These are phyloP conservation scores for Hemiscyllium ocellatum DNA, from an alignment of 2,113 vertebrate genomes.

Conservation along the genomic window DNA sequence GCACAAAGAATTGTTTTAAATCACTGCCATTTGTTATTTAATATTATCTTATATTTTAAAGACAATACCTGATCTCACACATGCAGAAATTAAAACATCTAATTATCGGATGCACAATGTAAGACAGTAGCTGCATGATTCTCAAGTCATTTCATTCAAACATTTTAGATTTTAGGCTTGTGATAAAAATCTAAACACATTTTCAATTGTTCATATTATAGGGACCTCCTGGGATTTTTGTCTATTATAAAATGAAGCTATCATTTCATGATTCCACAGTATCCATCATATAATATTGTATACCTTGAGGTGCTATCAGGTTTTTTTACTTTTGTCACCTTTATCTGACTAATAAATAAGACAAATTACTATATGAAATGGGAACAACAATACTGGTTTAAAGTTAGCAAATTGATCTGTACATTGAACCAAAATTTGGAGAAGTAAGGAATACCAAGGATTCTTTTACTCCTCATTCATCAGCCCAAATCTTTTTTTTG, in stretches of 20 bases:
- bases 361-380: not conserved
- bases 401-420: not conserved
- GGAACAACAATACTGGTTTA: not conserved
- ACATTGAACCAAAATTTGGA: not conserved
- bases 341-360: not conserved
- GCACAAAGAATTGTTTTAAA: slow-evolving; percentile 18
- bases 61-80: not conserved
- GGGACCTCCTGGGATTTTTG: slow-evolving; percentile 25
- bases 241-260: not conserved
- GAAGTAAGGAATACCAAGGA: not conserved
- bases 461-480: not conserved
- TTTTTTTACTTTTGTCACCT: not conserved
- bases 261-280: not conserved
- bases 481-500: not conserved
- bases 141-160: not conserved
- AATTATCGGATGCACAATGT: not conserved
- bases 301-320: not conserved
- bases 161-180: not conserved
- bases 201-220: slow-evolving; percentile 18
- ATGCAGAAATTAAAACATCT: not conserved
- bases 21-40: slow-evolving; percentile 28
- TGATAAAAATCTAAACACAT: slow-evolving; percentile 14
- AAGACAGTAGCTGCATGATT: not conserved
- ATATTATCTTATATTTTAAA: not conserved
- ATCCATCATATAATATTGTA: not conserved